Base-by-base conservation (phyloP, 2,113 vertebrate species). In the Lipotes vexillifer region DNA sequence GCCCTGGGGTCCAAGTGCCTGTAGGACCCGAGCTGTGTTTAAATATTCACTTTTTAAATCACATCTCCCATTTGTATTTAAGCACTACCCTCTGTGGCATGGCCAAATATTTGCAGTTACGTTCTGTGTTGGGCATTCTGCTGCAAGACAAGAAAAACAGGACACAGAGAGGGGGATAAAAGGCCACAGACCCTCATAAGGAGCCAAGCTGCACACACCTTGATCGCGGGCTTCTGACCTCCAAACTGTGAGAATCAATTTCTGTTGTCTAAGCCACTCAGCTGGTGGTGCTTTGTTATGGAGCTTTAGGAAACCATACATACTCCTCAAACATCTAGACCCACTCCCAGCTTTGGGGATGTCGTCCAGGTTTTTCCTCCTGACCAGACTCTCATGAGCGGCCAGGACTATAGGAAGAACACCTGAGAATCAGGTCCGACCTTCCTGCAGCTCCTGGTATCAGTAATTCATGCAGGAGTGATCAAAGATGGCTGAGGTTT, bases 31-130 rank as follows among this genome's bases (percentile, higher is more conserved):
- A 46, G 59, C 4, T 46, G 44, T 46, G 44, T 46, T 46, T 46
- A 46, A 46, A 46, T 46, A 10, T 46, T 46, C 9, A 46, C 44
- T 46, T 10, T 82, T 46, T 9, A 82, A 98, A 98, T 98, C 98
- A 90, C 96, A 94, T 97, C 97, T 94, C 98, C 96, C 98, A 98
- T 97, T 97, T 98, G 96, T 98, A 98, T 87, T 97, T 97, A 98
- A 98, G 98, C 97, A 98, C 88, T 97, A 96, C 98, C 98, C 96
- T 97, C 96, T 99, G 98, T 98, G 98, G 97, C 98, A 98, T 93
- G 98, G 95, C 97, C 97, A 97, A 98, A 94, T 97, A 97, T 98
- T 97, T 98, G 97, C 98, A 95, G 86, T 96, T 98, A 95, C 97
- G 96, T 98, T 97, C 92, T 83, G 61, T 96, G 72, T 95, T 98